Percentiles rank a stretch among this genome's conserved stretches.
phyloP scores from a whole-genome alignment of 2,888 invertebrate species.

The Micoletzkya japonica region DNA sequence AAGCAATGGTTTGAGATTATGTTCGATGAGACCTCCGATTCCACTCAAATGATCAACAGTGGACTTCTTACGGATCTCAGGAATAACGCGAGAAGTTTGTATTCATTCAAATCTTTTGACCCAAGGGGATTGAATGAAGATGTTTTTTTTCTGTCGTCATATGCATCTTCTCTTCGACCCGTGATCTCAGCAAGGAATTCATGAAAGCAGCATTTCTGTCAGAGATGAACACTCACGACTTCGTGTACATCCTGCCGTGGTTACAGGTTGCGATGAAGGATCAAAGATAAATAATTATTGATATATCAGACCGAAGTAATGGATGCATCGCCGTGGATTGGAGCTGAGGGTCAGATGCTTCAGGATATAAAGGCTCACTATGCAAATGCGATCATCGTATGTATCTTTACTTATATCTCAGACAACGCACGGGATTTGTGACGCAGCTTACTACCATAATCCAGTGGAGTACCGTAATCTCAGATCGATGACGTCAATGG shows the following conservation, averaged over 20 bases:
- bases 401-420: not conserved
- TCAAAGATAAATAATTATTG: conserved; percentile 8
- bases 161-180: conserved; percentile 59
- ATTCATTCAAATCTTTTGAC: not conserved
- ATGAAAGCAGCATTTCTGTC: conserved; percentile 46
- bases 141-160: conserved; percentile 50
- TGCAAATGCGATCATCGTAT: conserved; percentile 58
- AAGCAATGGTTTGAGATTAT: conserved; percentile 36
- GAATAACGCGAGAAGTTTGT: conserved; percentile 54
- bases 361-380: conserved; percentile 61
- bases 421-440: too few species aligned
- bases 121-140: not conserved
- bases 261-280: conserved; percentile 39
- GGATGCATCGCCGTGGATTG: conserved; percentile 61
- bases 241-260: conserved; percentile 61
- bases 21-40: conserved; percentile 56
- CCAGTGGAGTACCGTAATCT: not conserved
- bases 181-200: conserved; percentile 60
- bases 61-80: conserved; percentile 55
- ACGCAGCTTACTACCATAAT: not conserved
- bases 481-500: conserved; percentile 62
- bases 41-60: conserved; percentile 48
- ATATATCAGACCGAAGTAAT: conserved; percentile 47
- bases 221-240: conserved; percentile 53
- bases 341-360: conserved; percentile 57